Evolutionary conservation across 2,113 vertebrate genomes (phyloP).

Genomic region (Eulemur rufifrons): DNA sequence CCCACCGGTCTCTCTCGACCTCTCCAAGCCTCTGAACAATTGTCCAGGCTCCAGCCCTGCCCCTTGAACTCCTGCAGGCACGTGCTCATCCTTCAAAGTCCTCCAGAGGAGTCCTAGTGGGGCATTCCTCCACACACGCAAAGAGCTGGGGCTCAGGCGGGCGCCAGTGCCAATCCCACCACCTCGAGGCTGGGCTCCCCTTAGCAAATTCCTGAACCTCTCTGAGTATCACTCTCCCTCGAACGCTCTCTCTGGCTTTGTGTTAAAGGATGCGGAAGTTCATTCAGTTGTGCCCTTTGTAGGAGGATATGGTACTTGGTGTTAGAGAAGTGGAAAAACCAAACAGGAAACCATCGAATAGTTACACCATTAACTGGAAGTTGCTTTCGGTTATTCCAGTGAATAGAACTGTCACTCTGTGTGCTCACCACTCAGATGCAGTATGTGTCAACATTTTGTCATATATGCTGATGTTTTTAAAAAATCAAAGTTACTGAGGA

Average conservation of each 20-base stretch:
- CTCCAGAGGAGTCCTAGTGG: fast-evolving
- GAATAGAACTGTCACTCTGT: fast-evolving
- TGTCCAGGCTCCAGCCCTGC: not conserved
- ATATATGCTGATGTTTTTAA: not conserved
- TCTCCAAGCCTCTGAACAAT: not conserved
- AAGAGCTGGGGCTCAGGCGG: not conserved
- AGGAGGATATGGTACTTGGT: not conserved
- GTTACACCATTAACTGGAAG: not conserved
- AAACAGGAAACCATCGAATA: not conserved
- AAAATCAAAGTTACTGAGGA: not conserved
- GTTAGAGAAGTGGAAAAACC: not conserved
- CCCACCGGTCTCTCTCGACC: not conserved
- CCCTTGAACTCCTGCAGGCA: not conserved
- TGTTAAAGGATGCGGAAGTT: not conserved
- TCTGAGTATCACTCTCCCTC: not conserved
- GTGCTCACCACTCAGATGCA: not conserved
- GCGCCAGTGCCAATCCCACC: not conserved
- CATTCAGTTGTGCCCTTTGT: not conserved
- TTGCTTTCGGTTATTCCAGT: not conserved
- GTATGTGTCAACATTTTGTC: not conserved
- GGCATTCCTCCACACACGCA: fast-evolving
- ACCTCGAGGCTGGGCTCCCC: no score
- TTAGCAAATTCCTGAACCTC: not conserved
- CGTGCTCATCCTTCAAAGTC: fast-evolving
- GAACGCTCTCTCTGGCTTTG: not conserved